Evolutionary conservation across 1,140 invertebrate species (phyloP).

Genomic region (Drosophila kanapiae): DNA sequence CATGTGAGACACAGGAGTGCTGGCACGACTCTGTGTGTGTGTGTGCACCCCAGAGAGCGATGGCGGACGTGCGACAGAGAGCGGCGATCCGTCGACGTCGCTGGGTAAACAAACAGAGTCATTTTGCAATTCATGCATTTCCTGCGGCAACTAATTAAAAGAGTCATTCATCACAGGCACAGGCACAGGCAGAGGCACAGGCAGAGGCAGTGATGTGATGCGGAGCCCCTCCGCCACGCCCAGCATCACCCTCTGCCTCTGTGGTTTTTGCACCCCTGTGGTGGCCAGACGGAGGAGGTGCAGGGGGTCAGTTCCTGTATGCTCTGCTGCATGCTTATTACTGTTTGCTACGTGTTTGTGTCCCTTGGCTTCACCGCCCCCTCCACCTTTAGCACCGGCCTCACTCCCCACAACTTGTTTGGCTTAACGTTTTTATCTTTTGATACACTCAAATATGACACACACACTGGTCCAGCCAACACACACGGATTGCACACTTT

Average conservation of each 20-base stretch:
- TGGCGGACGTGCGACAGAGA: slow-evolving; percentile 21
- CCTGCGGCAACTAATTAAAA: slow-evolving; percentile 85
- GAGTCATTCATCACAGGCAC: slow-evolving; percentile 85
- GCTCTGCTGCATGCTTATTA: slow-evolving; percentile 78
- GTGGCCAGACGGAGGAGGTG: neutral
- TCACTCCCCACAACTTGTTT: slow-evolving; percentile 53
- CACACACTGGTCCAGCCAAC: slow-evolving; percentile 35
- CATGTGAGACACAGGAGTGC: slow-evolving; percentile 44
- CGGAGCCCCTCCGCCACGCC: slow-evolving; percentile 7
- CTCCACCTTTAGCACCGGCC: slow-evolving; percentile 2
- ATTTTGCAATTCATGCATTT: slow-evolving; percentile 85
- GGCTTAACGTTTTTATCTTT: slow-evolving; percentile 81
- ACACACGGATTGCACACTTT: slow-evolving; percentile 75
- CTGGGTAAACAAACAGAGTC: slow-evolving; percentile 83
- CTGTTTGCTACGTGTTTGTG: slow-evolving; percentile 80
- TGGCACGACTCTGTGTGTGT: slow-evolving; percentile 29
- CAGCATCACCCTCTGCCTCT: slow-evolving; percentile 19
- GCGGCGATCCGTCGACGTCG: slow-evolving; percentile 52
- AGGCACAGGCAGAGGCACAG: slow-evolving; percentile 65
- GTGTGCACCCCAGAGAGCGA: slow-evolving; percentile 33
- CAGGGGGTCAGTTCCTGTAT: slow-evolving; percentile 59
- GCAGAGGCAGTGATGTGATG: slow-evolving; percentile 73
- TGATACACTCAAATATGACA: slow-evolving; percentile 78
- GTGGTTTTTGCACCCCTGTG: slow-evolving; percentile 43
- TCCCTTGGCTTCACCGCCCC: slow-evolving; percentile 22